These are phyloP conservation scores for Triops longicaudatus DNA, from an alignment of 1,140 invertebrate genomes.

Conservation along the genomic window DNA sequence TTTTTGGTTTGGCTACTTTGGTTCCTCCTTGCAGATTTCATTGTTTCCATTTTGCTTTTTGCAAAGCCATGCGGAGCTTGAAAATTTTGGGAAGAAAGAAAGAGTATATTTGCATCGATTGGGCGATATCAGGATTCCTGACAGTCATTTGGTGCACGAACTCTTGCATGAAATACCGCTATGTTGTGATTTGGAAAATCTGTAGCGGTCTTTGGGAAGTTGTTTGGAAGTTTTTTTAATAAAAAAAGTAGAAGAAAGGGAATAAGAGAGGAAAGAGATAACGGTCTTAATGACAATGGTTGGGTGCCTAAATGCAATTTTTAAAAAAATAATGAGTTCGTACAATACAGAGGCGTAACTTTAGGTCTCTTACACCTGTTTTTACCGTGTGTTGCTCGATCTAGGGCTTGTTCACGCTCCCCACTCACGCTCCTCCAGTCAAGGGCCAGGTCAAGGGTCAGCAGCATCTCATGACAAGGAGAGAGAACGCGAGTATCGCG, in stretches of 20 bases:
- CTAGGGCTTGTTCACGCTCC: background rate
- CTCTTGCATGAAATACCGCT: background rate
- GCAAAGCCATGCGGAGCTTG: too few species aligned
- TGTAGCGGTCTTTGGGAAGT: background rate
- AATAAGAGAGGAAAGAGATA: background rate
- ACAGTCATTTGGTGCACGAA: background rate
- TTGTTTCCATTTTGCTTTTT: too few species aligned
- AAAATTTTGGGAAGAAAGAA: background rate
- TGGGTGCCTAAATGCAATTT: background rate
- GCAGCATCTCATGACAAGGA: slow-evolving; percentile 11
- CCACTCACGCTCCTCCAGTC: background rate
- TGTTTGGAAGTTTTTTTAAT: background rate
- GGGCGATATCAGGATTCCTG: background rate
- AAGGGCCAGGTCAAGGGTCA: slow-evolving; percentile 7
- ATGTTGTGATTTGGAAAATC: background rate
- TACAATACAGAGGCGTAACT: background rate
- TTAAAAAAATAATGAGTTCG: background rate
- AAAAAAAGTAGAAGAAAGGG: background rate
- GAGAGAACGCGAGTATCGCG: background rate
- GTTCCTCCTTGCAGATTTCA: too few species aligned
- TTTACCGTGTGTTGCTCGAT: background rate
- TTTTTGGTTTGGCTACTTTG: too few species aligned
- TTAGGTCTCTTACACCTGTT: background rate
- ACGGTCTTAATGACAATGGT: background rate
- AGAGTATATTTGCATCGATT: background rate